Evolutionary conservation across 2,113 vertebrate genomes (phyloP).

Genomic region (Neodon shergylaensis): DNA sequence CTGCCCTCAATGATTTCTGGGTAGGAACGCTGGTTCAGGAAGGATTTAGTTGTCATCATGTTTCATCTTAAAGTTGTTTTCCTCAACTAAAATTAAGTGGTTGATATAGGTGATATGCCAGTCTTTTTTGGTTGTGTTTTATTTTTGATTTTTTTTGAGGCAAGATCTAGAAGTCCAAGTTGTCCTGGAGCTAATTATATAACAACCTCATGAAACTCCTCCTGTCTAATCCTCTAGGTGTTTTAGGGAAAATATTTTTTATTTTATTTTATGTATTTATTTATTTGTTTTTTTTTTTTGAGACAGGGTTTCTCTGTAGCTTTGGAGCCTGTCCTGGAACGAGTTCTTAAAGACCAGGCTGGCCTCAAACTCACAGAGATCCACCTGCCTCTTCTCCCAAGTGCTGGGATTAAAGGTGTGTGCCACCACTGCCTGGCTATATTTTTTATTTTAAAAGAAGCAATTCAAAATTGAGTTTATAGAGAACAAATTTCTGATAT

Average conservation of each 20-base stretch:
- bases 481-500: slow-evolving; percentile 46
- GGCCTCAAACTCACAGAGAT: too few relatives aligned
- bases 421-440: too few relatives aligned
- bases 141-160: background rate
- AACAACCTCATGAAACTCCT: background rate
- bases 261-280: background rate
- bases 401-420: too few relatives aligned
- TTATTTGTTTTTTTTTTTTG: background rate
- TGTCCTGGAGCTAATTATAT: background rate
- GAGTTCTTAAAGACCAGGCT: too few relatives aligned
- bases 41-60: background rate
- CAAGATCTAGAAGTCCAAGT: background rate
- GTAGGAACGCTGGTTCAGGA: slow-evolving; percentile 36
- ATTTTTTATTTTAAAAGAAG: background rate
- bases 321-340: too few relatives aligned
- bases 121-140: background rate
- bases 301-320: too few relatives aligned
- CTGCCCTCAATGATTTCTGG: background rate
- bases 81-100: slow-evolving; percentile 12
- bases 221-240: background rate
- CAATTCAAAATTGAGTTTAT: slow-evolving; percentile 48
- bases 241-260: background rate
- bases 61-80: slow-evolving; percentile 52
- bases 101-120: background rate
- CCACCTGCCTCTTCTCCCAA: too few relatives aligned